phyloP scores from a whole-genome alignment of 1,140 invertebrate species.

The Liolophura sinensis region DNA sequence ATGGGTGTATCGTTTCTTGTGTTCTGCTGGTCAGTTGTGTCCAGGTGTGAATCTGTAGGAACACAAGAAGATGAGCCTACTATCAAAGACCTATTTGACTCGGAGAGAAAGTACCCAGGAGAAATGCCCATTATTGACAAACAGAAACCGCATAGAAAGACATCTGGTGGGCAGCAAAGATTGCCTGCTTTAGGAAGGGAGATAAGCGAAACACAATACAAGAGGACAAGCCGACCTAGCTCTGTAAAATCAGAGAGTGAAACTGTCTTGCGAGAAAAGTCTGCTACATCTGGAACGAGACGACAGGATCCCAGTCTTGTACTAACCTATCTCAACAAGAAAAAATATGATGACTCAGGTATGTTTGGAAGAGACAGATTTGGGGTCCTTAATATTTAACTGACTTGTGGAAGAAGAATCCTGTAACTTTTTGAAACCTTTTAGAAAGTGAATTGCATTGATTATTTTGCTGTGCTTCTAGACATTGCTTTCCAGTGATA shows the following conservation, averaged over 20 bases:
- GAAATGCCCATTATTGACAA: constrained; percentile 39
- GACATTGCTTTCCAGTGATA: too few relatives aligned
- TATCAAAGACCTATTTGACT: constrained; percentile 17
- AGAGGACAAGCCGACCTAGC: background rate
- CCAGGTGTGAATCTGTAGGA: too few relatives aligned
- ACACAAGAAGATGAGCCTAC: constrained; percentile 10
- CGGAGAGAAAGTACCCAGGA: constrained; percentile 24
- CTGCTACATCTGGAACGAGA: background rate
- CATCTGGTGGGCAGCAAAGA: constrained; percentile 8
- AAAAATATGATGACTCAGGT: constrained; percentile 51
- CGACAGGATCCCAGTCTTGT: constrained; percentile 26
- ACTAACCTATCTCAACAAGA: constrained; percentile 41
- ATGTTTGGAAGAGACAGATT: background rate
- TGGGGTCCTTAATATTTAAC: too few relatives aligned
- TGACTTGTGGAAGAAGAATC: too few relatives aligned
- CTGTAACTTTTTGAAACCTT: too few relatives aligned
- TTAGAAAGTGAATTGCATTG: too few relatives aligned
- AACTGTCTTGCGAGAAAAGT: background rate
- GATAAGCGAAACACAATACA: background rate
- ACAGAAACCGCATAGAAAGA: constrained; percentile 5
- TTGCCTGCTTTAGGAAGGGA: background rate
- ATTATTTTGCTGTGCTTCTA: too few relatives aligned
- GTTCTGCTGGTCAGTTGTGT: too few relatives aligned
- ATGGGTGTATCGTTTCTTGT: too few relatives aligned
- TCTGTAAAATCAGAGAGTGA: background rate